These are phyloP conservation scores for Tauraco hartlaubi DNA, from an alignment of 2,797 vertebrate genomes.

Conservation along the genomic window DNA sequence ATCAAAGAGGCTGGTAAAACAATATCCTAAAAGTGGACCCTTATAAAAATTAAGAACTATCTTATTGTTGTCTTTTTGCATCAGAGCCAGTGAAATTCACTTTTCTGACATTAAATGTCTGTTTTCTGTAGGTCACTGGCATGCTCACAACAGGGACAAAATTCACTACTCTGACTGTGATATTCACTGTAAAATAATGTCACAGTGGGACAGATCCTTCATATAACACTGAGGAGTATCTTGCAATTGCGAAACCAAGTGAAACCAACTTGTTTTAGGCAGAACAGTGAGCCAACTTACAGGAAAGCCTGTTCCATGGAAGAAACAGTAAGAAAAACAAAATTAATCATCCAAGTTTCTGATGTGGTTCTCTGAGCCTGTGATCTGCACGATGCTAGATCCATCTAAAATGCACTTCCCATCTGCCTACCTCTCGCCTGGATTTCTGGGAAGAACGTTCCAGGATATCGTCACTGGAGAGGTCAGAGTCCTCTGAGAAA, in stretches of 20 bases:
- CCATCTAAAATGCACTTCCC: background rate
- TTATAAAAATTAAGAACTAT: background rate
- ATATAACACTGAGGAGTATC: background rate
- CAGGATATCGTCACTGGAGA: constrained; percentile 95
- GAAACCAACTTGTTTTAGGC: background rate
- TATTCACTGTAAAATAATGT: background rate
- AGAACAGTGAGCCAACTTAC: background rate
- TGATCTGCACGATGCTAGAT: background rate
- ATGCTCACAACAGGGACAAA: background rate
- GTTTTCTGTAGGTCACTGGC: background rate
- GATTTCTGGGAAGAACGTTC: constrained; percentile 95
- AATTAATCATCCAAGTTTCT: background rate
- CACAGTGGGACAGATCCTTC: background rate
- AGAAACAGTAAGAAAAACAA: background rate
- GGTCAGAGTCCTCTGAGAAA: constrained; percentile 97
- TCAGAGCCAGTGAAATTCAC: background rate
- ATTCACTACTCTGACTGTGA: background rate
- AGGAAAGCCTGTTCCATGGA: background rate
- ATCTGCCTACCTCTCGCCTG: constrained; percentile 88
- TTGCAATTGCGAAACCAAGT: background rate
- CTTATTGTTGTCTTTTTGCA: background rate
- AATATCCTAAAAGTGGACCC: background rate
- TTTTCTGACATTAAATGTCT: background rate
- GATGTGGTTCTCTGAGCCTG: background rate
- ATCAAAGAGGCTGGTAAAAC: background rate